These are phyloP conservation scores for Cataglyphis hispanica DNA, from an alignment of 1,140 invertebrate species.

Conservation along the genomic window DNA sequence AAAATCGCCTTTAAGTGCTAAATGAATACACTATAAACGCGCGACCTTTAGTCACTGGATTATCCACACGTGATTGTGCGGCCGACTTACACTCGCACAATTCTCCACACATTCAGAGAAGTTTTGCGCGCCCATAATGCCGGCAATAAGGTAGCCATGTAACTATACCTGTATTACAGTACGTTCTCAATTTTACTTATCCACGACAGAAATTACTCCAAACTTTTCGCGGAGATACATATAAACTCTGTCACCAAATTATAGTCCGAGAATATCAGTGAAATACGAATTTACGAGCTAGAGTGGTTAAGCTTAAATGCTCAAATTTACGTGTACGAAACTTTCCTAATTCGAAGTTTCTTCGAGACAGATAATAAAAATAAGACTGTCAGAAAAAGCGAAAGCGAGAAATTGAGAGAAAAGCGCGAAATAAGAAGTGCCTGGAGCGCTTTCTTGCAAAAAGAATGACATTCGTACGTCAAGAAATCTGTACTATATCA, in stretches of 20 bases:
- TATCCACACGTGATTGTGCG: constrained; percentile 51
- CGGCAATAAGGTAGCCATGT: constrained; percentile 26
- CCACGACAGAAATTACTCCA: constrained; percentile 40
- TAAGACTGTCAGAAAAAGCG: neutral
- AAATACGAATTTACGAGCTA: constrained; percentile 44
- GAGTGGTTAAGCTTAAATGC: constrained; percentile 17
- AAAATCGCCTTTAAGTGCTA: constrained; percentile 29
- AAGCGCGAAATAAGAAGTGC: neutral
- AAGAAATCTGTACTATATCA: constrained; percentile 7
- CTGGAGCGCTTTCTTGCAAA: neutral
- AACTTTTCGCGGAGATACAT: constrained; percentile 34
- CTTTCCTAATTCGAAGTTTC: constrained; percentile 13
- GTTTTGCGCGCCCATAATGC: constrained; percentile 33
- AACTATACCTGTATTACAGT: constrained; percentile 37
- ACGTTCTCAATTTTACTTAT: constrained; percentile 58
- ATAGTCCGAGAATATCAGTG: constrained; percentile 26
- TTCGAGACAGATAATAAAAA: constrained; percentile 8
- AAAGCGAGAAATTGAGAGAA: neutral
- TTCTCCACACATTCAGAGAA: constrained; percentile 31
- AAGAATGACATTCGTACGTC: neutral
- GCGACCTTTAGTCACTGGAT: constrained; percentile 37
- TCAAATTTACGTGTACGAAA: neutral
- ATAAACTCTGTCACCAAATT: constrained; percentile 22
- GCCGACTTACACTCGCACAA: constrained; percentile 22
- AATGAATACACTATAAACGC: constrained; percentile 7